Base-by-base conservation (phyloP, 2,888 invertebrate species). In the Ptycholaimellus sp. region DNA sequence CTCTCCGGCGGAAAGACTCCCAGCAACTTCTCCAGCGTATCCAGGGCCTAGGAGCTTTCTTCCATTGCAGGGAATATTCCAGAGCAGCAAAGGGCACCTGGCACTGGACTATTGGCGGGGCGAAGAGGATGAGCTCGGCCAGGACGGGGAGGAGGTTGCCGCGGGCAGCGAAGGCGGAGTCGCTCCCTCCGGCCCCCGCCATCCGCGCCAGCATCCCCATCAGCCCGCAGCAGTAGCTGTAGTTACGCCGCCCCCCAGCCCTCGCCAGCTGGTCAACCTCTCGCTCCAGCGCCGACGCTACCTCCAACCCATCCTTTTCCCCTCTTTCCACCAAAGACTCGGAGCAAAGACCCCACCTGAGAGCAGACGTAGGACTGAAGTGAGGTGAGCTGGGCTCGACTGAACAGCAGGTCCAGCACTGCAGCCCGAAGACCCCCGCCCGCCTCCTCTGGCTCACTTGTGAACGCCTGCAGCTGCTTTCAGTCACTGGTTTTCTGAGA, bases 111-210 rank as follows among this genome's bases (percentile, higher is more conserved):
- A 48, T 37, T 39, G 48, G 44, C 5, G 55, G 50, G 7, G 55
- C 46, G 37, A 53, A 55, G 21, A 54, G 46, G 6, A 54, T 39
- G 27, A 54, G 30, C 35, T 55, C 53, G 30, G 49, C 46, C 28
- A 53, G 45, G 4, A 49, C 45, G 19, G 50, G 47, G 16, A 54
- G 41, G 9, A 54, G 39, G 11, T 39, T 39, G 18, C 38, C 40
- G 7, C 43, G 38, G 14, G 42, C 37, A 3, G 42, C 38, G 38
- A 47, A 47, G 1, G 48, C 2, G 83, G 76, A 22, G 74, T 72
- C 32, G 69, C 27, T 25, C 27, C 9, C 13, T 20, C 68, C 0
- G 78, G 79, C 45, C 18, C 42, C 46, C 38, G 52, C 46, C 17
- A 54, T 50, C 20, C 50, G 42, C 11, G 46, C 45, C 9, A 56